phyloP scores from a whole-genome alignment of 2,888 invertebrate species.

The Theretra japonica region DNA sequence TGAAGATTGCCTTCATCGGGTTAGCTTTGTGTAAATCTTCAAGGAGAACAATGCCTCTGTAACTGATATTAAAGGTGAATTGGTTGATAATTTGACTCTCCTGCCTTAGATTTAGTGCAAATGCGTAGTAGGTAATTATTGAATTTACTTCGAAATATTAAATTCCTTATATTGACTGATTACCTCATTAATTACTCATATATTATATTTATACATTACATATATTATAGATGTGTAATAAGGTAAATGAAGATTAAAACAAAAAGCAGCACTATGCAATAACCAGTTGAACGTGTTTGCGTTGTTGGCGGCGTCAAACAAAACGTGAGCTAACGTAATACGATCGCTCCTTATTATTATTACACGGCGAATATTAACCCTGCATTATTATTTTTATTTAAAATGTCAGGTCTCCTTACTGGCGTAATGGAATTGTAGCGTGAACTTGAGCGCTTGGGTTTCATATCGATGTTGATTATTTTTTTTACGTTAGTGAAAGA shows the following conservation, averaged over 20 bases:
- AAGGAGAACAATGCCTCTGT: no score
- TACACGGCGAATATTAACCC: neutral
- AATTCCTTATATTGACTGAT: no score
- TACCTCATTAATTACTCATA: no score
- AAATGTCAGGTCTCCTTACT: neutral
- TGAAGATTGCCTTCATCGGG: no score
- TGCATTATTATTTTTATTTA: neutral
- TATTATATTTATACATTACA: no score
- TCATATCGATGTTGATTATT: neutral
- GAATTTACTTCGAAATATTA: no score
- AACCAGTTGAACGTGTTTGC: conserved; percentile 18
- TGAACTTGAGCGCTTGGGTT: neutral
- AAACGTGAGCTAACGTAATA: neutral
- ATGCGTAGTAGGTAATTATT: no score
- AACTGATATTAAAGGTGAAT: no score
- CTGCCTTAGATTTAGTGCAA: no score
- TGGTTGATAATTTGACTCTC: no score
- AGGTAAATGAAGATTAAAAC: neutral
- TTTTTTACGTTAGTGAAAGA: neutral
- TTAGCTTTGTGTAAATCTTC: no score
- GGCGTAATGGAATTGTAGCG: neutral
- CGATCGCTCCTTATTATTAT: conserved; percentile 13
- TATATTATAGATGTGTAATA: neutral
- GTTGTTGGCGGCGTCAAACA: neutral
- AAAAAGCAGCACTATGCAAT: neutral